A percentile compares a stretch with the other conserved stretches of the same genome.
Evolutionary conservation across 2,888 invertebrate species (phyloP).

Genomic region (Drosophila infuscata): DNA sequence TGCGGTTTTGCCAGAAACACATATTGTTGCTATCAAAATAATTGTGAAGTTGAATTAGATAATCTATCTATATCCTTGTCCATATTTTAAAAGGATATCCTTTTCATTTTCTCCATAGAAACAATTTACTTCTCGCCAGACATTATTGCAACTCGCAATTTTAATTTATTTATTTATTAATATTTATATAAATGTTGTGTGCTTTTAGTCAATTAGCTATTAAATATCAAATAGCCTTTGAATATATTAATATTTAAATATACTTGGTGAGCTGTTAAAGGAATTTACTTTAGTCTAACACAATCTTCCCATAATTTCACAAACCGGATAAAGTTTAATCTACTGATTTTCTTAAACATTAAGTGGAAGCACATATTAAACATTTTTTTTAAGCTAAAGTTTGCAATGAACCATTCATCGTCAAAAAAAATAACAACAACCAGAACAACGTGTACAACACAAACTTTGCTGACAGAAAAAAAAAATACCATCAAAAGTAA

Average conservation of each 20-base stretch:
- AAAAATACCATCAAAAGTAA: slow-evolving; percentile 68
- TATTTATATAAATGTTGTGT: background rate
- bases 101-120: no score
- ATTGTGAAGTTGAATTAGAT: background rate
- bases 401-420: slow-evolving; percentile 44
- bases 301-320: background rate
- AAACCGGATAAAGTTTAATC: background rate
- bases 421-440: slow-evolving; percentile 3
- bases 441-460: slow-evolving; percentile 8
- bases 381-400: slow-evolving; percentile 1
- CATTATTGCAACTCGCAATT: background rate
- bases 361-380: slow-evolving; percentile 11
- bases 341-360: background rate
- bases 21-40: background rate
- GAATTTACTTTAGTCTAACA: background rate
- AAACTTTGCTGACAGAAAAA: slow-evolving; percentile 26
- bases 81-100: background rate
- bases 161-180: background rate
- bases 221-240: background rate
- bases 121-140: background rate
- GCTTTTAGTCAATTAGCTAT: background rate
- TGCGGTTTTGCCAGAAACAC: background rate
- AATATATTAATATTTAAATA: background rate
- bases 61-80: background rate
- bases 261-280: background rate